Evolutionary conservation across 2,797 vertebrate genomes (phyloP), one percentile per base, ranked within the genome.

Genomic region (Alcedo quadribrachys): DNA sequence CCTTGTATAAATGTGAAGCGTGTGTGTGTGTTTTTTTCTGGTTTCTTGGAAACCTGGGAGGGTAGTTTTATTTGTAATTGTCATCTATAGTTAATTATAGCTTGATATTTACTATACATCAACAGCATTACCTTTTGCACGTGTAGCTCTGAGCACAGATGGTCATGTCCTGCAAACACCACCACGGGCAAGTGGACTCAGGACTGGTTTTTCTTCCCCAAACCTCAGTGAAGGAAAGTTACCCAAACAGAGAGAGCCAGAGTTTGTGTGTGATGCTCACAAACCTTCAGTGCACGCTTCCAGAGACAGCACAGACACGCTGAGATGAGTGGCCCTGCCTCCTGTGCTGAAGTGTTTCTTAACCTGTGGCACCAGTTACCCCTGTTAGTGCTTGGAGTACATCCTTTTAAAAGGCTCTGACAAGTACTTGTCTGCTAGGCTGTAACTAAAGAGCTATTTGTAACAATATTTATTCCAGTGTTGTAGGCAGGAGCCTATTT

Each of bases 21-120:
- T 84, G 63, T 97, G 81, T 91, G 27, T 97, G 84, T 94, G 58
- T 97, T 95, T 96, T 95, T 97, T 95, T 97, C 96, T 97, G 96
- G 96, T 97, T 97, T 97, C 97, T 97, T 98, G 96, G 97, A 97
- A 98, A 97, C 97, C 96, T 91, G 18, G 82, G 92, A 96, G 95
- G 88, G 84, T 74, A 85, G 92, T 95, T 95, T 96, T 95, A 97
- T 96, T 97, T 97, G 96, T 96, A 97, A 97, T 97, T 98, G 96
- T 96, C 95, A 97, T 97, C 85, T 93, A 83, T 57, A 54, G 96
- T 97, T 97, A 98, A 98, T 97, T 97, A 95, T 97, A 97, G 92
- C 91, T 93, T 87, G 94, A 96, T 96, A 80, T 16, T 7, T 85
- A 25, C 89, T 96, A 75, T 89, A 90, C 94, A 94, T 97, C 92